Evolutionary conservation across 2,888 invertebrate species (phyloP).

Genomic region (Incurvaria masculella): DNA sequence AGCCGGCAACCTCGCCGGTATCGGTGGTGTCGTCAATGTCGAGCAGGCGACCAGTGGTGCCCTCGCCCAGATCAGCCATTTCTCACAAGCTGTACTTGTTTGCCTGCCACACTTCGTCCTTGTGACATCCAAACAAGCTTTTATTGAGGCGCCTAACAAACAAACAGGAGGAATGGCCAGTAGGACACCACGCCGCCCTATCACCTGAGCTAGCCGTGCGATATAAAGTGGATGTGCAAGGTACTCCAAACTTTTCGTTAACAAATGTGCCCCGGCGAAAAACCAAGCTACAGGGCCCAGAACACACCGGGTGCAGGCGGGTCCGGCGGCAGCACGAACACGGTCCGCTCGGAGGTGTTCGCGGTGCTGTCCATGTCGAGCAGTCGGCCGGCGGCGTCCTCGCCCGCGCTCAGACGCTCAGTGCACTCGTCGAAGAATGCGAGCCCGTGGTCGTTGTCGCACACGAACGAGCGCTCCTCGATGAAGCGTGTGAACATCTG

Average conservation of each 20-base stretch:
- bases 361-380: slow-evolving; percentile 78
- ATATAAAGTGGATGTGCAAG: too few relatives aligned
- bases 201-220: too few relatives aligned
- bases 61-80: too few relatives aligned
- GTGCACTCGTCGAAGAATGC: slow-evolving; percentile 98
- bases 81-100: too few relatives aligned
- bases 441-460: slow-evolving; percentile 94
- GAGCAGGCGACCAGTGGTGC: slow-evolving; percentile 60
- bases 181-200: too few relatives aligned
- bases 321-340: slow-evolving; percentile 94
- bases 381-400: slow-evolving; percentile 53
- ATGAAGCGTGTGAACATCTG: slow-evolving; percentile 99
- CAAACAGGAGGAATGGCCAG: too few relatives aligned
- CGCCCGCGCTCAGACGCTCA: slow-evolving; percentile 61
- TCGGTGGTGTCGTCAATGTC: slow-evolving; percentile 77
- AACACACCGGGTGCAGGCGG: slow-evolving; percentile 44
- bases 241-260: too few relatives aligned
- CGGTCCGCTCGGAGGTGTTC: slow-evolving; percentile 84
- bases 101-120: too few relatives aligned
- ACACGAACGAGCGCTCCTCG: slow-evolving; percentile 97
- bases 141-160: too few relatives aligned
- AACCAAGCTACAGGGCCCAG: too few relatives aligned
- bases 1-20: slow-evolving; percentile 85
- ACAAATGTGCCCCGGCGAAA: too few relatives aligned
- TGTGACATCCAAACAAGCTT: too few relatives aligned